These are phyloP conservation scores for Lasioglossum morio DNA, from an alignment of 2,888 invertebrate species.

Conservation along the genomic window DNA sequence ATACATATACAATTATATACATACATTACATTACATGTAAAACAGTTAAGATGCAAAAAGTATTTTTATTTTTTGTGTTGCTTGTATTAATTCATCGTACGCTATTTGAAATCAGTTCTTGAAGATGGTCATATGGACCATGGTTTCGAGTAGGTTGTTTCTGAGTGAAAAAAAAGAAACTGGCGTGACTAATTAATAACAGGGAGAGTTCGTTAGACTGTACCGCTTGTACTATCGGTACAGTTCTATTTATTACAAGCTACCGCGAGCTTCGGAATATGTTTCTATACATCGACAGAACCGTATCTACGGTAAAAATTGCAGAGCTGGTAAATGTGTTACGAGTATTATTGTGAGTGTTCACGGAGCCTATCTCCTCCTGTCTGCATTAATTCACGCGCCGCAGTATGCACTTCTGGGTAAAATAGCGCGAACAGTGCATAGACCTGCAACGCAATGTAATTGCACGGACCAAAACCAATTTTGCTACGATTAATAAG, in stretches of 20 bases:
- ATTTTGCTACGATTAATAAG: background rate
- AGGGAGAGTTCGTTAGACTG: conserved; percentile 11
- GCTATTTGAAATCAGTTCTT: background rate
- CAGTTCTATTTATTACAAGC: conserved; percentile 9
- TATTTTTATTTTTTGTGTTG: background rate
- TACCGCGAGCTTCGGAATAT: background rate
- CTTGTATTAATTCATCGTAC: background rate
- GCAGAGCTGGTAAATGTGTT: conserved; percentile 68
- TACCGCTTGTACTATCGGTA: conserved; percentile 17
- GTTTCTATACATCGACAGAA: conserved; percentile 1
- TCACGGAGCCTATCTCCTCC: conserved; percentile 83
- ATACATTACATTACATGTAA: too few relatives aligned
- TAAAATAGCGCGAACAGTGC: conserved; percentile 68
- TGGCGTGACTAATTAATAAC: conserved; percentile 9
- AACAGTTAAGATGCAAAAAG: background rate
- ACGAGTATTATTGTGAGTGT: conserved; percentile 82
- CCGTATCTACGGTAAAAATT: conserved; percentile 19
- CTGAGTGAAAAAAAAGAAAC: background rate
- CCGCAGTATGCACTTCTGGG: conserved; percentile 71
- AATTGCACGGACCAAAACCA: background rate
- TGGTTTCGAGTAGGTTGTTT: background rate
- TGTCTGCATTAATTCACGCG: conserved; percentile 79
- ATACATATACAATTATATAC: too few relatives aligned
- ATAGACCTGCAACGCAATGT: conserved; percentile 9
- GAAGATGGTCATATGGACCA: background rate